A percentile compares a stretch with the other conserved stretches of the same genome.
These are phyloP conservation scores for Rhinolophus ferrumequinum DNA, from an alignment of 2,113 vertebrate genomes.

Conservation along the genomic window DNA sequence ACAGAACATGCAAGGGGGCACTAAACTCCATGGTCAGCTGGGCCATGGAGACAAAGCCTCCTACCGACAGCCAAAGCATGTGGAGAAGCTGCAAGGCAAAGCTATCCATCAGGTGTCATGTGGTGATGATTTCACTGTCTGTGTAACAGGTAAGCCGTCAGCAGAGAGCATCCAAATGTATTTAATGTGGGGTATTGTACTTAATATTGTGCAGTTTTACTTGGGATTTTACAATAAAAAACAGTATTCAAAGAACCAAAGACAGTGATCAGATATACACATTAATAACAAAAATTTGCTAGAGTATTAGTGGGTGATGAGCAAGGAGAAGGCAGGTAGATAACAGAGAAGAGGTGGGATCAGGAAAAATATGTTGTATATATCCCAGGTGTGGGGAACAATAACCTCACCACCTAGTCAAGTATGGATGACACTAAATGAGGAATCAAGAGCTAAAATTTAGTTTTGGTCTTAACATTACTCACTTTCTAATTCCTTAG, in stretches of 20 bases:
- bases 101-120: conserved; percentile 96
- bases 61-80: conserved; percentile 95
- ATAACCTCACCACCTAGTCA: not conserved
- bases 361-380: not conserved
- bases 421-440: not conserved
- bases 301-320: not conserved
- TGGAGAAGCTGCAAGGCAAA: conserved; percentile 96
- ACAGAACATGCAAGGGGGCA: conserved; percentile 97
- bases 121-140: conserved; percentile 97
- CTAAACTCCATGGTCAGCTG: conserved; percentile 96
- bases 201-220: not conserved
- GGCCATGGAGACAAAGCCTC: conserved; percentile 98
- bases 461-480: conserved; percentile 5
- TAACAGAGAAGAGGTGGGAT: not conserved
- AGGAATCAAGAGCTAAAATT: not conserved
- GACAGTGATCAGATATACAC: not conserved
- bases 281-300: not conserved
- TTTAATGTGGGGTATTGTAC: not conserved
- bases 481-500: conserved; percentile 27
- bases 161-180: not conserved
- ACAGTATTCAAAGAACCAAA: not conserved
- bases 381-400: not conserved
- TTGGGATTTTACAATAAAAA: conserved; percentile 36
- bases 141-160: conserved; percentile 91
- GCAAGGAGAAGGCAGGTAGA: not conserved